Evolutionary conservation across 1,140 invertebrate species (phyloP), one percentile per base, ranked within the genome.

Genomic region (Drosophila jambulina): DNA sequence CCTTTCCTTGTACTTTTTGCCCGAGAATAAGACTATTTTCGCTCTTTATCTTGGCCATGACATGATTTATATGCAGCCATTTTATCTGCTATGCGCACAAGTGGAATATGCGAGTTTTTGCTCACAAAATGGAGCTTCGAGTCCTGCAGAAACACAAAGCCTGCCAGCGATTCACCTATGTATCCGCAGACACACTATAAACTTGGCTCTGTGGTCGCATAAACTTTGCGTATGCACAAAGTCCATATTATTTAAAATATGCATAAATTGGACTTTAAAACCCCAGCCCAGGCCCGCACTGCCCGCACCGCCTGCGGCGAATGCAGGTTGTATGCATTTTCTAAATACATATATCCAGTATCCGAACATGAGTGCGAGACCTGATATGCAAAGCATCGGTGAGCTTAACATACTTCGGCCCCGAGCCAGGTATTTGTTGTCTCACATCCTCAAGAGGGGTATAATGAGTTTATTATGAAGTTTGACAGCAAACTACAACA

Each of bases 41-140:
- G 78, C 64, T 84, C 81, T 81, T 82, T 85, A 82, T 88, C 85
- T 88, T 67, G 85, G 78, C 70, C 79, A 69, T 75, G 85, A 79
- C 85, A 88, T 88, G 84, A 88, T 88, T 90, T 88, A 88, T 88
- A 72, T 84, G 81, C 85, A 90, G 63, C 70, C 78, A 80, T 76
- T 75, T 88, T 88, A 88, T 90, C 85, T 88, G 29, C 60, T 58
- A 40, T 51, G 67, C 49, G 49, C 80, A 78, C 64, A 84, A 57
- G 59, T 38, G 38, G 57, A 78, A 78, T 77, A 76, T 76, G 54
- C 46, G 72, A 76, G 38, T 69, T 38, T 79, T 25, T 43, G 46
- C 36, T 23, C 38, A 58, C 43, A 64, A 69, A 45, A 36, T 56
- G 42, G 38, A 70, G 74, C 74, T 49, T 45, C 6, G 25, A 15